Evolutionary conservation across 2,113 vertebrate species (phyloP).

Genomic region (Struthio camelus): DNA sequence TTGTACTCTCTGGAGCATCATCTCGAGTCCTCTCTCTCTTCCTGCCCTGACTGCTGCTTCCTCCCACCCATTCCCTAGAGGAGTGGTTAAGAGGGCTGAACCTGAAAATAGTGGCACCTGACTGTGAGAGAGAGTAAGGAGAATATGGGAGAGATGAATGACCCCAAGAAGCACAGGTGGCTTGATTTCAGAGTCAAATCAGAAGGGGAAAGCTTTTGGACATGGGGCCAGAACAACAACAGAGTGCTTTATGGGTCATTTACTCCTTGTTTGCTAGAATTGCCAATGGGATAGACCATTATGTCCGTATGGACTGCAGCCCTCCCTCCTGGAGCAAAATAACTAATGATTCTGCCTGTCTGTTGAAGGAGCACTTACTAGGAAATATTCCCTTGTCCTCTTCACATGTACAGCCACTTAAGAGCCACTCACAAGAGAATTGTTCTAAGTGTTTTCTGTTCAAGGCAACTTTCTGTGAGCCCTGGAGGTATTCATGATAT

Average conservation of each 20-base stretch:
- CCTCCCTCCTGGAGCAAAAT: background rate
- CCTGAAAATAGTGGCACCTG: accelerated
- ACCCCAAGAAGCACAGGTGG: background rate
- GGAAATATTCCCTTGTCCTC: background rate
- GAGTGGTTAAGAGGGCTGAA: background rate
- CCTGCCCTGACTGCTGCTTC: background rate
- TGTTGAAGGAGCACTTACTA: background rate
- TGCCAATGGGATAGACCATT: background rate
- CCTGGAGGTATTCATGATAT: background rate
- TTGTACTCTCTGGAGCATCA: background rate
- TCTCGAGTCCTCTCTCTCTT: background rate
- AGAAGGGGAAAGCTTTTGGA: background rate
- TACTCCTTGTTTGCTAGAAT: background rate
- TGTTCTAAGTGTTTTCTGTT: background rate
- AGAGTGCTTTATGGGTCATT: background rate
- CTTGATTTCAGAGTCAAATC: background rate
- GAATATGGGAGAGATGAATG: accelerated
- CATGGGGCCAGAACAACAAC: background rate
- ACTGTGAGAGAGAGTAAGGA: background rate
- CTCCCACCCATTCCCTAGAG: background rate
- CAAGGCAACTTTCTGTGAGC: slow-evolving; percentile 16
- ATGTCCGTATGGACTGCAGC: accelerated
- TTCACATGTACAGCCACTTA: background rate
- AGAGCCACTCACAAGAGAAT: background rate
- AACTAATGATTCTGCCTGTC: background rate